phyloP scores from a whole-genome alignment of 2,113 vertebrate genomes.

The Thunnus maccoyii region DNA sequence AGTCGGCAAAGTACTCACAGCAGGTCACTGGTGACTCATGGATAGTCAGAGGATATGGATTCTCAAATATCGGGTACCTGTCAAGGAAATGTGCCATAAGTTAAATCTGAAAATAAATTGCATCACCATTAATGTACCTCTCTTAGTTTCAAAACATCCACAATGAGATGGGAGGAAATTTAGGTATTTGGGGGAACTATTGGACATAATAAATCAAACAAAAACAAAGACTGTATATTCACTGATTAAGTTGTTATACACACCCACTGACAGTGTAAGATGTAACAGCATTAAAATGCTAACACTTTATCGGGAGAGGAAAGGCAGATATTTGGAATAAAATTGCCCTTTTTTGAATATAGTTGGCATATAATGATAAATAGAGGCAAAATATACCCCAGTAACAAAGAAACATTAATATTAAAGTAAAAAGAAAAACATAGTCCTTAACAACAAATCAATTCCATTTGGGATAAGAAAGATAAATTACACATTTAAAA shows the following conservation, averaged over 20 bases:
- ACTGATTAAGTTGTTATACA: too few species aligned
- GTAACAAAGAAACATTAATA: not conserved
- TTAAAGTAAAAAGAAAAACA: not conserved
- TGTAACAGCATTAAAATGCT: not conserved
- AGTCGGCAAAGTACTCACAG: conserved; percentile 98
- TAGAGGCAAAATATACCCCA: not conserved
- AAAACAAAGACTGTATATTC: too few species aligned
- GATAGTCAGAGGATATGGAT: conserved; percentile 83
- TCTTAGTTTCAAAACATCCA: not conserved
- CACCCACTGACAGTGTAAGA: not conserved
- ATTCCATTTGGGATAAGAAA: not conserved
- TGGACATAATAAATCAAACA: too few species aligned
- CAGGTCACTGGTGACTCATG: conserved; percentile 91
- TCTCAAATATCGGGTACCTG: conserved; percentile 87
- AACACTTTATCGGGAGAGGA: not conserved
- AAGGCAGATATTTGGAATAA: too few species aligned
- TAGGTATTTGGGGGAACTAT: too few species aligned
- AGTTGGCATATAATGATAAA: not conserved
- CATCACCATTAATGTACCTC: not conserved
- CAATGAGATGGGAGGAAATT: too few species aligned
- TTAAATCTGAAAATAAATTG: not conserved
- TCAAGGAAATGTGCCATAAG: not conserved
- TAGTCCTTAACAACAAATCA: not conserved
- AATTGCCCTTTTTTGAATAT: not conserved
- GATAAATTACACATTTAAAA: not conserved